Percentiles rank a stretch among this genome's conserved stretches.
These are phyloP conservation scores for Varanus komodoensis DNA, from an alignment of 2,113 vertebrate species.

Conservation along the genomic window DNA sequence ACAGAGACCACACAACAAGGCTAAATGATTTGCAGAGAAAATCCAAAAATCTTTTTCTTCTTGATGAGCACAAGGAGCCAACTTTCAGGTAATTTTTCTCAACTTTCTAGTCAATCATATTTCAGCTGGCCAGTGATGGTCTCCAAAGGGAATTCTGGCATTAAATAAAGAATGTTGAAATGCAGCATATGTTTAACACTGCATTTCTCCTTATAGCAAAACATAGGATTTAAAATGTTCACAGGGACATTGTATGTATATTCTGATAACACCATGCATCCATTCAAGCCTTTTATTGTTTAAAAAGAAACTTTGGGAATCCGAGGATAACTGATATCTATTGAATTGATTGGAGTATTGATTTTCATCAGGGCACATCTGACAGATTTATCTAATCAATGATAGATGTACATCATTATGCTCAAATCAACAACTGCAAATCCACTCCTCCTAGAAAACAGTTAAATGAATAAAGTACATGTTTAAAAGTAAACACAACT, in stretches of 20 bases:
- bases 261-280: not conserved
- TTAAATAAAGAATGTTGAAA: conserved; percentile 17
- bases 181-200: not conserved
- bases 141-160: conserved; percentile 40
- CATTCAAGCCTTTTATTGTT: not conserved
- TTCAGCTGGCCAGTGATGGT: conserved; percentile 1
- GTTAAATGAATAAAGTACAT: conserved; percentile 18
- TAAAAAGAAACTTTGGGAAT: not conserved
- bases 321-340: not conserved
- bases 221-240: not conserved
- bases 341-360: not conserved
- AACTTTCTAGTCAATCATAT: not conserved
- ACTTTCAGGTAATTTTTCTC: conserved; percentile 31
- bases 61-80: not conserved
- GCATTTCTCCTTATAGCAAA: conserved; percentile 37
- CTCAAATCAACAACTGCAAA: not conserved
- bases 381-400: not conserved
- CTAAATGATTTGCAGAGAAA: not conserved
- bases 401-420: not conserved
- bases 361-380: conserved; percentile 12
- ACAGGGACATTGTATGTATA: not conserved
- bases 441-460: not conserved
- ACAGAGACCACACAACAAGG: not conserved
- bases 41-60: not conserved
- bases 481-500: conserved; percentile 41